These are phyloP conservation scores for Stictocephala bisonia DNA, from an alignment of 2,888 invertebrate species.

Conservation along the genomic window DNA sequence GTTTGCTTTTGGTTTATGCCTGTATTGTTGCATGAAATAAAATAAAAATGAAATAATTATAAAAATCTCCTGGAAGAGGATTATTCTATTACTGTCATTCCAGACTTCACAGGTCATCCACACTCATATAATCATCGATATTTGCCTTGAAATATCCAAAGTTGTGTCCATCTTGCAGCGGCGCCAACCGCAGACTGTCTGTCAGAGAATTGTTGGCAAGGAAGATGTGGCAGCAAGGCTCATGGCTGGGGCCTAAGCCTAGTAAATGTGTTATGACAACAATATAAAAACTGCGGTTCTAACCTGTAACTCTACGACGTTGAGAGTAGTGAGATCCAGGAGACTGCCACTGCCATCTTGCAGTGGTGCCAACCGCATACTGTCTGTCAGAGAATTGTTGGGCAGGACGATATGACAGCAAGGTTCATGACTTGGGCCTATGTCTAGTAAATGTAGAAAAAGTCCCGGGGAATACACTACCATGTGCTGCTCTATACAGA, in stretches of 20 bases:
- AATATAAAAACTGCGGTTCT: not conserved
- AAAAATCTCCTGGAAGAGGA: too few species aligned
- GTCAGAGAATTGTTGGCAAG: conserved; percentile 56
- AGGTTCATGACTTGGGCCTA: conserved; percentile 85
- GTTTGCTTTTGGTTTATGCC: too few species aligned
- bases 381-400: conserved; percentile 19
- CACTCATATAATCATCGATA: too few species aligned
- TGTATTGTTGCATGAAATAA: too few species aligned
- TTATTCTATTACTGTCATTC: too few species aligned
- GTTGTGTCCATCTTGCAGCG: conserved; percentile 14
- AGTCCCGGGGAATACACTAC: conserved; percentile 85
- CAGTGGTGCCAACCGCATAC: conserved; percentile 26
- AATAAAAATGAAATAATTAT: too few species aligned
- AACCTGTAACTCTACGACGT: conserved; percentile 72
- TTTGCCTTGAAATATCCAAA: too few species aligned
- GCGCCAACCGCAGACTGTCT: conserved; percentile 23
- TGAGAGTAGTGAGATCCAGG: conserved; percentile 77
- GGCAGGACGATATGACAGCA: conserved; percentile 78
- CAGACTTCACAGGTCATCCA: too few species aligned
- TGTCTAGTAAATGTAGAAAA: conserved; percentile 87
- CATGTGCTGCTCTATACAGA: conserved; percentile 77
- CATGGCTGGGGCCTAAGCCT: conserved; percentile 85
- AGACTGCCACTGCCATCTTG: conserved; percentile 61
- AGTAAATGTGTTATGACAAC: too few species aligned
- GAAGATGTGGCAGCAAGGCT: conserved; percentile 84